Evolutionary conservation across 37 sponge, comb jelly and placozoan species (phyloP).

Genomic region (Ianthella basta): DNA sequence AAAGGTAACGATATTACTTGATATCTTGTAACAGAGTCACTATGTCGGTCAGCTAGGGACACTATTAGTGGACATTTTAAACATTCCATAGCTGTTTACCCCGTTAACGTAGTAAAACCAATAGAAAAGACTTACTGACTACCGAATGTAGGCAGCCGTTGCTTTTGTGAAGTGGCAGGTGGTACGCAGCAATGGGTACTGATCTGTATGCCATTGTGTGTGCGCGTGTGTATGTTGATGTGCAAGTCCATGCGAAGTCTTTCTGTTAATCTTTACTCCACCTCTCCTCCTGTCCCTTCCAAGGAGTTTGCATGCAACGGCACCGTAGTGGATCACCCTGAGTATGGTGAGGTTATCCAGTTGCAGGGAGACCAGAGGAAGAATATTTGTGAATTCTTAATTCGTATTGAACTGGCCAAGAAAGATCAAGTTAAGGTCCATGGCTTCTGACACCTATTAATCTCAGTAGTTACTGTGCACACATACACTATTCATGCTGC

Average conservation of each 20-base stretch:
- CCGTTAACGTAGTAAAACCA: no score
- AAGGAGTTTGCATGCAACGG: slow-evolving; percentile 99
- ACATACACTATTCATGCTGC: not conserved
- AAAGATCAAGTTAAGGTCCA: slow-evolving; percentile 96
- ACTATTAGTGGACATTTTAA: no score
- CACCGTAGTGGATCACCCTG: slow-evolving; percentile 97
- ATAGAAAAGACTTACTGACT: no score
- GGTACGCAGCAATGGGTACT: no score
- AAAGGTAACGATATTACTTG: slow-evolving; percentile 48
- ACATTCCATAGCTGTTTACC: no score
- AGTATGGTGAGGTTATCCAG: slow-evolving; percentile 99
- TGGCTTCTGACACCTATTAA: slow-evolving; percentile 90
- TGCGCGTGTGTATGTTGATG: no score
- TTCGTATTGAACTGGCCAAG: slow-evolving; percentile 79
- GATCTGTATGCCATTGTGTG: no score
- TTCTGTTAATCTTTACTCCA: no score
- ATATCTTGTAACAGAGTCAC: not conserved
- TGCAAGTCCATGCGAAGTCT: no score
- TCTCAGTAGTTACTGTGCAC: not conserved
- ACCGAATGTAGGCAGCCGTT: no score
- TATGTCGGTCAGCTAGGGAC: no score
- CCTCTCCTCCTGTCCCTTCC: not conserved
- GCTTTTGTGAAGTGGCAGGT: no score
- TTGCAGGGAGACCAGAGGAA: slow-evolving; percentile 98
- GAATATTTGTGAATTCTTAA: slow-evolving; percentile 82